Evolutionary conservation across 2,113 vertebrate species (phyloP), one percentile per base, ranked within the genome.

Genomic region (Melanocharis versteri): DNA sequence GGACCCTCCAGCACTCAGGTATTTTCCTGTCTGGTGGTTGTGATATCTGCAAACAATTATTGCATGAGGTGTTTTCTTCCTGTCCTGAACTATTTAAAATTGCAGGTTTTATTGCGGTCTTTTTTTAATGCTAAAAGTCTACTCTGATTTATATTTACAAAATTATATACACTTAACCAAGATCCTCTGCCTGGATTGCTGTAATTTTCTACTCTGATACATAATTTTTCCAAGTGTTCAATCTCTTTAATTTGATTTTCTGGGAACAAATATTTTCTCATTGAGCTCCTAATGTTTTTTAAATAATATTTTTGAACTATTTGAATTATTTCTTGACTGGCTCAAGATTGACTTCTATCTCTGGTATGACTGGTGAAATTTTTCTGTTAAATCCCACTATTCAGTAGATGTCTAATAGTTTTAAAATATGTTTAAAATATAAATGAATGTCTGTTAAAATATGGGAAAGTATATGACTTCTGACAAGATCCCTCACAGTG

Each of bases 1-100:
- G 99, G 99, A 90, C 99, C 99, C 33, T 99, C 99, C 62, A 99
- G 98, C 96, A 99, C 99, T 8, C 99, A 99, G 98, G 99, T 99
- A 97, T 95, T 82, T 85, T n/a, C 47, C 40, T 57, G 10, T 77
- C 58, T 92, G 44, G 56, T 92, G 86, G 45, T 82, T 92, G 44
- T 90, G 73, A 15, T 48, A 30, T 13, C 75, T 88, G 42, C 76
- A 60, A 72, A 27, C 48, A 75, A 50, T 56, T 73, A 58, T 26
- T 72, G 71, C 92, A 89, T 88, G 50, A 78, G 82, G 44, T 75
- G 28, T 83, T 83, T 87, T 91, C n/a, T 80, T 61, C 89, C 57
- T 79, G 48, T 40, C 60, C 64, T 80, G 68, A 91, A 64, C 31
- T 44, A 37, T 60, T 81, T 44, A 60, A 95, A 93, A 58, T 71